Evolutionary conservation across 2,113 vertebrate species (phyloP).

Genomic region (Callaeas wilsoni): DNA sequence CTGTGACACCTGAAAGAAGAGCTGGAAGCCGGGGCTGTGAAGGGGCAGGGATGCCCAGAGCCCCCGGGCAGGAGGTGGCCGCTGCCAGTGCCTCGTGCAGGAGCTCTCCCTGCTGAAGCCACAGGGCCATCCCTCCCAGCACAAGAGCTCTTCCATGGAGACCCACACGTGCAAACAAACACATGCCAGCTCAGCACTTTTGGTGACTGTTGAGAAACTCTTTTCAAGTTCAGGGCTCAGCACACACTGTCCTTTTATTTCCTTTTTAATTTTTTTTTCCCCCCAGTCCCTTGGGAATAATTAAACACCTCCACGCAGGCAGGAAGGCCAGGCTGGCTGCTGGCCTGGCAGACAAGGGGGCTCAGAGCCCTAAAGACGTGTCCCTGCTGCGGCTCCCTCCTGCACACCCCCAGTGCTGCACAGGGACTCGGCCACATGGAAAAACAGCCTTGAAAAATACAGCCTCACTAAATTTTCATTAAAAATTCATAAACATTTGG

Average conservation of each 20-base stretch:
- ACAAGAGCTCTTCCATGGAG: not conserved
- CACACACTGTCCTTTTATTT: not conserved
- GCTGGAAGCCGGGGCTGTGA: fast-evolving
- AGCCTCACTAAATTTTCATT: not conserved
- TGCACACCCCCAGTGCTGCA: not conserved
- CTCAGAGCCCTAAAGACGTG: not conserved
- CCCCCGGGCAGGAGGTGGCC: not conserved
- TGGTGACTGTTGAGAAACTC: not conserved
- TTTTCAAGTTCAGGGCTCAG: not conserved
- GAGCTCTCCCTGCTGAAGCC: not conserved
- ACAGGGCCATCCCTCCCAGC: not conserved
- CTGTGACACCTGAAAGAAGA: fast-evolving
- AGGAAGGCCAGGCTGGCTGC: not conserved
- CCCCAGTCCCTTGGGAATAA: not conserved
- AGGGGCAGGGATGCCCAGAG: not conserved
- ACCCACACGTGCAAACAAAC: not conserved
- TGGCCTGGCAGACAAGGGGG: not conserved
- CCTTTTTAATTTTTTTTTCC: not conserved
- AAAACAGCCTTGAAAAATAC: not conserved
- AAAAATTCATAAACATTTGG: not conserved
- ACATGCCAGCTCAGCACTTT: not conserved
- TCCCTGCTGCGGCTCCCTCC: not conserved
- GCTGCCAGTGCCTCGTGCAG: fast-evolving
- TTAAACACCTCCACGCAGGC: not conserved
- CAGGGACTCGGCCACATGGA: not conserved